Percentiles rank a stretch among this genome's conserved stretches.
Evolutionary conservation across 2,888 invertebrate species (phyloP).

Genomic region (Pemphredon lugubris): DNA sequence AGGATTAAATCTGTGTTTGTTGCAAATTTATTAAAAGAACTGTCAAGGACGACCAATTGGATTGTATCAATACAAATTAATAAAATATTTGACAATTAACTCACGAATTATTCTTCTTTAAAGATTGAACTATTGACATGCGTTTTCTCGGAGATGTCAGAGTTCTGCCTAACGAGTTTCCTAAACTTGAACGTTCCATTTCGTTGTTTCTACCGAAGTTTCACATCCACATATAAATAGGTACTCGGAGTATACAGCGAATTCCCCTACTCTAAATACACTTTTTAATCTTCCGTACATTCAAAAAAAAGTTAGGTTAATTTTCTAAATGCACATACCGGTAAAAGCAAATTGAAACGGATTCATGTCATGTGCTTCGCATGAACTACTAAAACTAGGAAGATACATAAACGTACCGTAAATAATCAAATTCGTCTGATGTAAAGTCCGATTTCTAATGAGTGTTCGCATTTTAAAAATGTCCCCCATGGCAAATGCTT

Average conservation of each 20-base stretch:
- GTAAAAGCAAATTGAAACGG: conserved; percentile 10
- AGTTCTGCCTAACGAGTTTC: conserved; percentile 61
- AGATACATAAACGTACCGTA: neutral
- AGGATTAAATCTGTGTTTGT: neutral
- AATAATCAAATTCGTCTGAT: neutral
- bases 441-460: neutral
- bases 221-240: conserved; percentile 12
- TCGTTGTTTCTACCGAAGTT: neutral
- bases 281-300: neutral
- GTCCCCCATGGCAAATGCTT: too few species aligned
- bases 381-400: conserved; percentile 13
- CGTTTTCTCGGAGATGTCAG: conserved; percentile 75
- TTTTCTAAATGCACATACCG: conserved; percentile 7
- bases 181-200: conserved; percentile 69
- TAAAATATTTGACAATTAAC: conserved; percentile 16
- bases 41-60: too few species aligned
- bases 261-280: neutral
- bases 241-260: neutral
- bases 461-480: too few species aligned
- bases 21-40: neutral
- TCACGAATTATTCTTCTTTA: conserved; percentile 76
- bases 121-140: conserved; percentile 76
- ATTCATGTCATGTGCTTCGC: conserved; percentile 42
- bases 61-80: too few species aligned
- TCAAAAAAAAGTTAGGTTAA: conserved; percentile 1